A percentile compares a stretch with the other conserved stretches of the same genome.
These are phyloP conservation scores for Drosophila willistoni DNA, from an alignment of 1,140 invertebrate species.

Conservation along the genomic window DNA sequence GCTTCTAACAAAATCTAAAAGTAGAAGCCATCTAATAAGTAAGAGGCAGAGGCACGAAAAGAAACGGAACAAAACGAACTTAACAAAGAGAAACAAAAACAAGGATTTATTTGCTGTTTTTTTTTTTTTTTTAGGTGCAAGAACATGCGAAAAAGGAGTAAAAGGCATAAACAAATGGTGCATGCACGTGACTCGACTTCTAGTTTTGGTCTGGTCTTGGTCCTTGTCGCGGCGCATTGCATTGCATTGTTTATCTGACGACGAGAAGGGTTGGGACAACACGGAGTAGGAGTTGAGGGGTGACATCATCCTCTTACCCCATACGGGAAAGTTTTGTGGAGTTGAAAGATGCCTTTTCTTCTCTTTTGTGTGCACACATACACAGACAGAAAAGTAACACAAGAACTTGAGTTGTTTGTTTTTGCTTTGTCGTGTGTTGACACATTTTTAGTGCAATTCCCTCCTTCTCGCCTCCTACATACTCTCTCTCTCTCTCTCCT, in stretches of 20 bases:
- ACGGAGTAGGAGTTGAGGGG: not conserved
- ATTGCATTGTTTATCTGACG: conserved; percentile 2
- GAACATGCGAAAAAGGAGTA: conserved; percentile 37
- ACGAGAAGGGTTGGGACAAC: not conserved
- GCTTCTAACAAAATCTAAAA: conserved; percentile 32
- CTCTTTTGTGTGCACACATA: conserved; percentile 1
- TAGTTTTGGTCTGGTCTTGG: conserved; percentile 5
- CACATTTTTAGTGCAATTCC: conserved; percentile 66
- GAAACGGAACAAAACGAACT: conserved; percentile 10
- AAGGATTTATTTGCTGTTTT: not conserved
- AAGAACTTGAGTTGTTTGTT: conserved; percentile 73
- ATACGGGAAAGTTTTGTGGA: conserved; percentile 10
- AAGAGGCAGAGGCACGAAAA: conserved; percentile 37
- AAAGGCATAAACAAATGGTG: conserved; percentile 65
- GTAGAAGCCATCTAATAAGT: conserved; percentile 38
- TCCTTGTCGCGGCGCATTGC: conserved; percentile 15
- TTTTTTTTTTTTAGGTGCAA: too few relatives aligned
- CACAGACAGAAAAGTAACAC: conserved; percentile 28
- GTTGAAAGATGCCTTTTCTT: conserved; percentile 16
- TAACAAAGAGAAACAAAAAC: not conserved
- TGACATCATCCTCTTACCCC: not conserved
- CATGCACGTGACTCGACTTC: conserved; percentile 50
- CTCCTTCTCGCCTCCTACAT: not conserved
- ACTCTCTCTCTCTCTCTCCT: too few relatives aligned
- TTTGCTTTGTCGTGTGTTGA: conserved; percentile 75